Evolutionary conservation across 2,797 vertebrate species (phyloP).

Genomic region (Chaetodon trifasciatus): DNA sequence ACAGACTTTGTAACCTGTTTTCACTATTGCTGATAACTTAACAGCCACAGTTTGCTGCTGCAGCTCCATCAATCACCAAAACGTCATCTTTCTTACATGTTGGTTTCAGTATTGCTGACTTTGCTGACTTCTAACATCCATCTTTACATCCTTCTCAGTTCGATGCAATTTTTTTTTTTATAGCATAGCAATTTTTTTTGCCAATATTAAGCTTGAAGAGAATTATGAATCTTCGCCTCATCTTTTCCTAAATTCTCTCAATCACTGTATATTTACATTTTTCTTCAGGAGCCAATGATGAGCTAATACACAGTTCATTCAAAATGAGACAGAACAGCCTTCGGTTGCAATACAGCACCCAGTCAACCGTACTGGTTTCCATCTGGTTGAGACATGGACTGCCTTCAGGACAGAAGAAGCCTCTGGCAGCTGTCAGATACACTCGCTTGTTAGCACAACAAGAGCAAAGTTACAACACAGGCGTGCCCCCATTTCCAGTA

Average conservation of each 20-base stretch:
- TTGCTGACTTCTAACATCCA: background rate
- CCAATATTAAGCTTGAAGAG: background rate
- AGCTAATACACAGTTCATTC: background rate
- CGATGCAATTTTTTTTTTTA: no score
- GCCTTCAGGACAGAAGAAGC: conserved; percentile 37
- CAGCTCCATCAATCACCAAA: background rate
- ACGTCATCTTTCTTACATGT: no score
- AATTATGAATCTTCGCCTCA: background rate
- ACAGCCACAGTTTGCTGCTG: background rate
- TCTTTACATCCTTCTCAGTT: background rate
- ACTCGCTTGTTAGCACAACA: background rate
- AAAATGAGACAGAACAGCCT: conserved; percentile 1
- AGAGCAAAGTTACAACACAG: conserved; percentile 8
- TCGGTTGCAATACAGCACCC: background rate
- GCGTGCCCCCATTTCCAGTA: conserved; percentile 30
- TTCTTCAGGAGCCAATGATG: background rate
- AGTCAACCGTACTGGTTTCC: conserved; percentile 14
- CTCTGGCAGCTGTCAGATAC: conserved; percentile 49
- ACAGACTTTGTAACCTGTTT: background rate
- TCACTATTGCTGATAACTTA: background rate
- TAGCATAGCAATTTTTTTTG: background rate
- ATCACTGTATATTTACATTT: background rate
- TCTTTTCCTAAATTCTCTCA: background rate
- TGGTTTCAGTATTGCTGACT: background rate
- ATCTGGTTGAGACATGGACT: conserved; percentile 43